Evolutionary conservation across 2,797 vertebrate genomes (phyloP).

Genomic region (Argya squamiceps): DNA sequence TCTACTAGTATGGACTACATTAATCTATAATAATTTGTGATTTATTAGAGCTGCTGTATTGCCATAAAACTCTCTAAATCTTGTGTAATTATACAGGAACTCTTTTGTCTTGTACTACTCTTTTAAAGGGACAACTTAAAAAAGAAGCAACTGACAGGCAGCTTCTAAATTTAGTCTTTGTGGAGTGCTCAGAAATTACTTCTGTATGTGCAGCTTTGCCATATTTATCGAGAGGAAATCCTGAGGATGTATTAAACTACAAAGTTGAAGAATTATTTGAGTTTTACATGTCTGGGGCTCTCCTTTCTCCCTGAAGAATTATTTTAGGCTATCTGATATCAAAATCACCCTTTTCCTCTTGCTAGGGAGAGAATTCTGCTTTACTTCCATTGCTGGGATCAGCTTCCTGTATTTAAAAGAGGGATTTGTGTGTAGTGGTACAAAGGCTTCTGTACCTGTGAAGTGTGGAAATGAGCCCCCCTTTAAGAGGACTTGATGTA

Average conservation of each 20-base stretch:
- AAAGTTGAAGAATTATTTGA: constrained; percentile 6
- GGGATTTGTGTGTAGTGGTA: neutral
- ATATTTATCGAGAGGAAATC: constrained; percentile 59
- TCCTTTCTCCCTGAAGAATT: neutral
- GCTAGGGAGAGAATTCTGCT: neutral
- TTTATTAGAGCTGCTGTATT: neutral
- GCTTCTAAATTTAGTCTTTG: constrained; percentile 17
- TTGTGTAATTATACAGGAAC: neutral
- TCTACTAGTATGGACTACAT: neutral
- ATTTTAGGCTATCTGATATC: neutral
- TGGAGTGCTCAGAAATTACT: neutral
- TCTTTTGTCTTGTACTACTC: neutral
- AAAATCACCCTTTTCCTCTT: neutral
- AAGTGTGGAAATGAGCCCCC: neutral
- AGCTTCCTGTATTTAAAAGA: neutral
- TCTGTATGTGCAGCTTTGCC: constrained; percentile 4
- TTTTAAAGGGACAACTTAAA: neutral
- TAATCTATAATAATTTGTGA: neutral
- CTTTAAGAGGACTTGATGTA: neutral
- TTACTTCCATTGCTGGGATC: neutral
- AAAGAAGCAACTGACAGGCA: neutral
- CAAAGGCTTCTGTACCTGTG: neutral
- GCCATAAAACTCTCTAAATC: neutral
- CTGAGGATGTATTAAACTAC: constrained; percentile 56
- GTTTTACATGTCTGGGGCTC: neutral